Percentiles rank a stretch among this genome's conserved stretches.
Evolutionary conservation across 2,113 vertebrate species (phyloP).

Genomic region (Microcebus lehilahytsara): DNA sequence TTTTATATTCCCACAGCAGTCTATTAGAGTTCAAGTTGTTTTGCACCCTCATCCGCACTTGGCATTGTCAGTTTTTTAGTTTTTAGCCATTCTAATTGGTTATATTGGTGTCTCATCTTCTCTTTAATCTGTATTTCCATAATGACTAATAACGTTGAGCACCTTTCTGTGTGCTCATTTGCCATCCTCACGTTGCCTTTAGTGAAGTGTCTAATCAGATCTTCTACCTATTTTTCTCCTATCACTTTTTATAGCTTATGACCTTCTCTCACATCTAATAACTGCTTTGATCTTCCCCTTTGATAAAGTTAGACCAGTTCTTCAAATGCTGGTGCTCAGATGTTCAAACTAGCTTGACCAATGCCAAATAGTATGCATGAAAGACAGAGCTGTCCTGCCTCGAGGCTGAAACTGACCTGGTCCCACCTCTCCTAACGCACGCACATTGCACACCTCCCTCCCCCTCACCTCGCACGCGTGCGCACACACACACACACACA

Average conservation of each 20-base stretch:
- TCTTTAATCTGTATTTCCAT: not conserved
- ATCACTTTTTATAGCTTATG: not conserved
- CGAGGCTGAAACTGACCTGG: not conserved
- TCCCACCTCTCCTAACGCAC: not conserved
- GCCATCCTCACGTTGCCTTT: not conserved
- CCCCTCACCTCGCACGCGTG: not conserved
- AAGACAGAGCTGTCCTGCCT: not conserved
- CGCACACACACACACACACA: no score
- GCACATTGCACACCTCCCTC: rapidly evolving
- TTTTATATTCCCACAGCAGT: not conserved
- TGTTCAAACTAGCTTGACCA: not conserved
- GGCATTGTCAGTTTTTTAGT: not conserved
- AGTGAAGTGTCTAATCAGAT: not conserved
- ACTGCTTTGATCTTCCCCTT: not conserved
- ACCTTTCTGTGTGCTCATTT: not conserved
- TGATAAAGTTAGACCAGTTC: not conserved
- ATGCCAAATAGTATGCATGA: not conserved
- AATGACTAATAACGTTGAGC: not conserved
- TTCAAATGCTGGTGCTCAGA: not conserved
- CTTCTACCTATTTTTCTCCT: not conserved
- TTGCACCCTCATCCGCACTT: not conserved
- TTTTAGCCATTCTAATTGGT: not conserved
- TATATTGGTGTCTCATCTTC: not conserved
- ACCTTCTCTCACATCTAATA: not conserved
- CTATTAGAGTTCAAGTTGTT: not conserved